A percentile compares a stretch with the other conserved stretches of the same genome.
phyloP scores from a whole-genome alignment of 53 echinoderm and acorn worm genomes.

The Henricia sp. region DNA sequence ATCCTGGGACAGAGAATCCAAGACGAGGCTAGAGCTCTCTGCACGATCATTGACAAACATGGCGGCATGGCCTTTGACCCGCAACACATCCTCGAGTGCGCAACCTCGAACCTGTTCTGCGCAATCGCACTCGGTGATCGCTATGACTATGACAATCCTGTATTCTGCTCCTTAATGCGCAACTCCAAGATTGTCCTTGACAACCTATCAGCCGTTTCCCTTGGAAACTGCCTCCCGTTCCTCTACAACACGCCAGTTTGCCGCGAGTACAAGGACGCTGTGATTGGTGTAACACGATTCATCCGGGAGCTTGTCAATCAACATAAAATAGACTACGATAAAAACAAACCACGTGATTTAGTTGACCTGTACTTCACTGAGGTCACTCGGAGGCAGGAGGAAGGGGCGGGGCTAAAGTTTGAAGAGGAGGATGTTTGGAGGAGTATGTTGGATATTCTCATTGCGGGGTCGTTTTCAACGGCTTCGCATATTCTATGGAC shows the following conservation, averaged over 20 bases:
- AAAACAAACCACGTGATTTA: conserved; percentile 54
- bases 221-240: conserved; percentile 66
- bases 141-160: conserved; percentile 53
- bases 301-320: conserved; percentile 21
- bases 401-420: conserved; percentile 29
- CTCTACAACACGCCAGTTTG: conserved; percentile 56
- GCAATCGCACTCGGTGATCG: conserved; percentile 62
- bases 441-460: conserved; percentile 41
- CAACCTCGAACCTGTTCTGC: conserved; percentile 60
- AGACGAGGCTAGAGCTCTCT: conserved; percentile 45
- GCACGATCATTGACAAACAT: conserved; percentile 27
- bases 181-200: conserved; percentile 51
- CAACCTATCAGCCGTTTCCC: conserved; percentile 27
- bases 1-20: conserved; percentile 58
- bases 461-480: conserved; percentile 26
- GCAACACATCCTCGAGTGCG: conserved; percentile 26
- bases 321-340: conserved; percentile 44
- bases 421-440: conserved; percentile 48
- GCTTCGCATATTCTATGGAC: conserved; percentile 40
- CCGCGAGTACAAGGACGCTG: conserved; percentile 46
- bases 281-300: conserved; percentile 16
- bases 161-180: conserved; percentile 41
- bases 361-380: conserved; percentile 65
- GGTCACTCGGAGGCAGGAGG: conserved; percentile 18
- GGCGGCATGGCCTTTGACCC: conserved; percentile 55